A percentile compares a stretch with the other conserved stretches of the same genome.
phyloP scores from a whole-genome alignment of 2,888 invertebrate species.

The Eumacrocentrus americanus region DNA sequence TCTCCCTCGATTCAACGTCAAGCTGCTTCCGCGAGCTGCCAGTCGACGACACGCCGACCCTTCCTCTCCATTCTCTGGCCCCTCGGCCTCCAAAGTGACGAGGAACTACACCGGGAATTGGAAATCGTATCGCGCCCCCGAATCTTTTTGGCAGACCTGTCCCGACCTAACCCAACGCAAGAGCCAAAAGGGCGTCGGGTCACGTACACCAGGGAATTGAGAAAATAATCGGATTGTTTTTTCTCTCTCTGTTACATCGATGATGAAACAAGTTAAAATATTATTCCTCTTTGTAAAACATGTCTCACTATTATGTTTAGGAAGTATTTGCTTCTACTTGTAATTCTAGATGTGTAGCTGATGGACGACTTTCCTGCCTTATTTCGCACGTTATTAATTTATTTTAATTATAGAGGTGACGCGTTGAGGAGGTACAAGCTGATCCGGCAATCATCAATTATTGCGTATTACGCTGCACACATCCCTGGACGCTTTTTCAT shows the following conservation, averaged over 20 bases:
- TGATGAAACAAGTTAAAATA: no score
- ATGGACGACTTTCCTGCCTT: background rate
- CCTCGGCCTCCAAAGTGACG: slow-evolving; percentile 28
- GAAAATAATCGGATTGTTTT: slow-evolving; percentile 1
- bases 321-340: no score
- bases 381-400: slow-evolving; percentile 44
- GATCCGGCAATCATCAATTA: slow-evolving; percentile 52
- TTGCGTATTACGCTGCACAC: slow-evolving; percentile 41
- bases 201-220: slow-evolving; percentile 1
- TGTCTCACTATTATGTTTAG: no score
- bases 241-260: no score
- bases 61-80: slow-evolving; percentile 19
- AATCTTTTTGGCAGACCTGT: slow-evolving; percentile 31
- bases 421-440: background rate
- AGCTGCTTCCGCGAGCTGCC: background rate
- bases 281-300: no score
- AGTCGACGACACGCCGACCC: slow-evolving; percentile 5
- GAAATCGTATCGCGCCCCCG: slow-evolving; percentile 33
- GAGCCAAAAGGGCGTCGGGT: background rate
- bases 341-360: no score
- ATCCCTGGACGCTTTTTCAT: slow-evolving; percentile 22
- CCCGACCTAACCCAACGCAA: slow-evolving; percentile 13
- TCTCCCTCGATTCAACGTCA: slow-evolving; percentile 1
- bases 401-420: slow-evolving; percentile 50
- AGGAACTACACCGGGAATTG: slow-evolving; percentile 34